phyloP scores from a whole-genome alignment of 2,888 invertebrate genomes.

The Ophion obscuratus region DNA sequence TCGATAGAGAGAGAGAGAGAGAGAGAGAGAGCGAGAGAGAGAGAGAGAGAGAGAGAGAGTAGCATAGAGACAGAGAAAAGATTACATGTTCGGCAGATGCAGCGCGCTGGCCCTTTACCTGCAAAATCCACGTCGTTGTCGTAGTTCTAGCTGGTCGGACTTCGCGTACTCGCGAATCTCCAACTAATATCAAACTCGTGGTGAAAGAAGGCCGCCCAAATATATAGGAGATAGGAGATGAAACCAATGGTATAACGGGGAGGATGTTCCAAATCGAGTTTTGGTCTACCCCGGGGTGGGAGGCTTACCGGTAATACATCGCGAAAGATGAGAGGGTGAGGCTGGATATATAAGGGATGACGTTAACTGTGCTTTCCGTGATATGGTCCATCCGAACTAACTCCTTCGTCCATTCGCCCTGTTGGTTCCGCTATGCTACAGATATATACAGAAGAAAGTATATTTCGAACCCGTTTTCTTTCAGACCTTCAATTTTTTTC shows the following conservation, averaged over 20 bases:
- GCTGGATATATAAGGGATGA: slow-evolving; percentile 53
- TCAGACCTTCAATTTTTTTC: too few relatives aligned
- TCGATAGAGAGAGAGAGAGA: too few relatives aligned
- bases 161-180: slow-evolving; percentile 70
- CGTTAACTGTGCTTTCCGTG: slow-evolving; percentile 50
- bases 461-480: too few relatives aligned
- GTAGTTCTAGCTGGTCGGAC: slow-evolving; percentile 44
- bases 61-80: slow-evolving; percentile 18
- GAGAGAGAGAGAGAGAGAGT: not conserved
- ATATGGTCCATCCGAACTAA: slow-evolving; percentile 45
- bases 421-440: not conserved
- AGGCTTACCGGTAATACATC: slow-evolving; percentile 33
- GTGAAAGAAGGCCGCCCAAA: slow-evolving; percentile 73
- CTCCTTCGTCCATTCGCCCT: slow-evolving; percentile 11
- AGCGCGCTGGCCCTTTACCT: slow-evolving; percentile 38
- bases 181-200: slow-evolving; percentile 81
- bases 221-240: slow-evolving; percentile 35
- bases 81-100: slow-evolving; percentile 59
- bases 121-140: slow-evolving; percentile 38
- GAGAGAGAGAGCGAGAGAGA: slow-evolving; percentile 53
- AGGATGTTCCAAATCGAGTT: slow-evolving; percentile 38
- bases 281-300: slow-evolving; percentile 8
- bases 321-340: slow-evolving; percentile 25
- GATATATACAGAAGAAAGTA: too few relatives aligned
- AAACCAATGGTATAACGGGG: slow-evolving; percentile 37